Evolutionary conservation across 2,113 vertebrate genomes (phyloP), one percentile per base, ranked within the genome.

Genomic region (Ctenomys sociabilis): DNA sequence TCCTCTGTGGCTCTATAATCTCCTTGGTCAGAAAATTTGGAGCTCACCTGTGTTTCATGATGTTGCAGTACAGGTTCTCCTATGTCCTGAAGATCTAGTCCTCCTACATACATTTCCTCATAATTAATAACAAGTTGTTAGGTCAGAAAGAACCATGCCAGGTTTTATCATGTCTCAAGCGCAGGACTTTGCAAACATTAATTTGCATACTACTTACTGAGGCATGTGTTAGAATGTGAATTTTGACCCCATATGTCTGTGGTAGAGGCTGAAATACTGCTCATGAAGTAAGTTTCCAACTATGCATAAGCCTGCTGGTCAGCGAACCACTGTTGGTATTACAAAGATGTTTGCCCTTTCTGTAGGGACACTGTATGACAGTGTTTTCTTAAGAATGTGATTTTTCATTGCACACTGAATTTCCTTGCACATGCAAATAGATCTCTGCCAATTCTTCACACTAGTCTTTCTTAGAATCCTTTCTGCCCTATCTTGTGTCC

Each of bases 401-500:
- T 86, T 78, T 61, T 40, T 86, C 5, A 52, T 26, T 7, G 52
- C 1, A 84, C 49, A 78, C 19, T 61, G 45, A 49, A 61, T 80
- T 49, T 11, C 61, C 17, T 22, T 49, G 8, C 49, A 10, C 3
- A 3, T 5, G 28, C 2, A 21, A 11, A 49, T 17, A 16, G 2
- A 1, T 0, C 3, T 8, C 24, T 87, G 49, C 0, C 4, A 0
- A 21, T 4, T 86, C 26, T 49, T 64, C 22, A 43, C 24, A 24
- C 4, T 19, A 32, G n/a, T 26, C 1, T 94, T 28, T 80, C 8
- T 32, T 68, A 7, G 11, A 40, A 11, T 68, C 30, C 37, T 73
- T 24, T 22, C 26, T 21, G 19, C 11, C 59, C 13, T 54, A 70
- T 28, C 40, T 86, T 16, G 21, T 32, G 73, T 7, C 4, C 14